A percentile compares a stretch with the other conserved stretches of the same genome.
phyloP scores from a whole-genome alignment of 1,140 invertebrate species.

The Apis cerana region DNA sequence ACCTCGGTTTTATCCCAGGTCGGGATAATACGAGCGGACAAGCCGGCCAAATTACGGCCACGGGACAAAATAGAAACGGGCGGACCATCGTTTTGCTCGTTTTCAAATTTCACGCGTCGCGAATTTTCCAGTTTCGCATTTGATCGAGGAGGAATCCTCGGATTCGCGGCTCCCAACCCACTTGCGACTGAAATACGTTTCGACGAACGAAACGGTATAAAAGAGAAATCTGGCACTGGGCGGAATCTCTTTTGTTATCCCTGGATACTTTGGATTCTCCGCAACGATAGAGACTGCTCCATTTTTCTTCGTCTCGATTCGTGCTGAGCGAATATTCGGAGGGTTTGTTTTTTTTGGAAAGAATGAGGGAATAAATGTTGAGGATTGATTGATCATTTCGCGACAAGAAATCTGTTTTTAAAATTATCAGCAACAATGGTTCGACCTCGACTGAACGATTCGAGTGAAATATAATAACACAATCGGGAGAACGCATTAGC shows the following conservation, averaged over 20 bases:
- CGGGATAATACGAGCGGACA: slow-evolving; percentile 32
- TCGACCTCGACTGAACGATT: no score
- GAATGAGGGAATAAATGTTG: no score
- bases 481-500: slow-evolving; percentile 29
- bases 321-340: background rate
- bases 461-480: background rate
- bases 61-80: slow-evolving; percentile 24
- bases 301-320: background rate
- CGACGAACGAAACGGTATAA: background rate
- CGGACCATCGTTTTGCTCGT: background rate
- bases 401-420: no score
- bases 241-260: background rate
- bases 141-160: background rate
- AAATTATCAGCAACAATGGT: background rate
- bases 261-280: background rate
- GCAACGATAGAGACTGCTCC: background rate
- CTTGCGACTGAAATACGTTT: slow-evolving; percentile 7
- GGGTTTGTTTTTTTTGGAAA: no score
- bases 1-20: slow-evolving; percentile 41
- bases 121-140: slow-evolving; percentile 6
- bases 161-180: background rate
- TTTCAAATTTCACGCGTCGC: slow-evolving; percentile 26
- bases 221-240: background rate
- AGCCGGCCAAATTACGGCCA: slow-evolving; percentile 22
- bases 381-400: no score